A percentile compares a stretch with the other conserved stretches of the same genome.
Evolutionary conservation across 2,888 invertebrate species (phyloP).

Genomic region (Tromatobia lineatoria): DNA sequence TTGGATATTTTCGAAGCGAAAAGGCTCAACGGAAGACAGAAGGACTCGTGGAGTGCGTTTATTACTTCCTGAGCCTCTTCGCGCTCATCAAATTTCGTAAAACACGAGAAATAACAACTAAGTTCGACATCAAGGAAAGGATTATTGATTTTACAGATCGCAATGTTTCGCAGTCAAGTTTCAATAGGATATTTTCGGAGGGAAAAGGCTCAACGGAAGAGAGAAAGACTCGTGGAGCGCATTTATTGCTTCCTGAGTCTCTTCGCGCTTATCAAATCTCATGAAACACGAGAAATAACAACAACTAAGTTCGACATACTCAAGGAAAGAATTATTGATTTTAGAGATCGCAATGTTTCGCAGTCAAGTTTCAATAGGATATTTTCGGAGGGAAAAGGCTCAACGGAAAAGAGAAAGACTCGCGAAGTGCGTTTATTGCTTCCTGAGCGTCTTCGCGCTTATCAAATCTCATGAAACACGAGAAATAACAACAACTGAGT

Average conservation of each 20-base stretch:
- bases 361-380: conserved; percentile 3
- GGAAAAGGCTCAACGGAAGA: no score
- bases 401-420: conserved; percentile 79
- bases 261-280: conserved; percentile 94
- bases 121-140: neutral
- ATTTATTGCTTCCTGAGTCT: conserved; percentile 96
- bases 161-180: neutral
- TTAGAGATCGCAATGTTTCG: neutral
- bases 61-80: conserved; percentile 97
- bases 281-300: conserved; percentile 66
- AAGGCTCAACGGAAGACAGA: no score
- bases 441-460: conserved; percentile 96
- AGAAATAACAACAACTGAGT: conserved; percentile 26
- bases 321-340: neutral
- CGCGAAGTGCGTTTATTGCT: conserved; percentile 94
- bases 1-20: no score
- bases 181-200: no score
- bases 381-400: conserved; percentile 25
- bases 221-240: no score
- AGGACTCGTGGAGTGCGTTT: conserved; percentile 93
- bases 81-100: conserved; percentile 92
- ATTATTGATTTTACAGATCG: neutral
- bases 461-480: conserved; percentile 89
- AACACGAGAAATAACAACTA: conserved; percentile 23
- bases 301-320: neutral